Percentiles rank a stretch among this genome's conserved stretches.
These are phyloP conservation scores for Rallus crepitans DNA, from an alignment of 2,797 vertebrate species.

Conservation along the genomic window DNA sequence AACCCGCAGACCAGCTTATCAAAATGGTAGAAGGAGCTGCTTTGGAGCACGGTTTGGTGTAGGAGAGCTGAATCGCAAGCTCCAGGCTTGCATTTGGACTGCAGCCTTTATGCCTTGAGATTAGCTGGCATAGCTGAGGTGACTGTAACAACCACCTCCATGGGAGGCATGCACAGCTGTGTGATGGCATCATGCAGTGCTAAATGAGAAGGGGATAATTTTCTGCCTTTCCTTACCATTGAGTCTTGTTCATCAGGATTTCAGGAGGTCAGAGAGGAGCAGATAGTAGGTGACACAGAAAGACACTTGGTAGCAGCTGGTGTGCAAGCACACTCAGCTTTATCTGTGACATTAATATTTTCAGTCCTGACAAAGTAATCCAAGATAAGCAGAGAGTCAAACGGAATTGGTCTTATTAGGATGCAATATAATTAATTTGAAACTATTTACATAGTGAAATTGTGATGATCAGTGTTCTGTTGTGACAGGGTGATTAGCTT, in stretches of 20 bases:
- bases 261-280: not conserved
- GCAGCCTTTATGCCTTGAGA: not conserved
- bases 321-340: not conserved
- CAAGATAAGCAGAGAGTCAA: conserved; percentile 2
- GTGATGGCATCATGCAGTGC: not conserved
- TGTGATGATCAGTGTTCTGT: conserved; percentile 5
- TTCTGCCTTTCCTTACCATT: not conserved
- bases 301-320: not conserved
- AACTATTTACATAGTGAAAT: conserved; percentile 62
- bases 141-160: not conserved
- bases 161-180: rapidly evolving
- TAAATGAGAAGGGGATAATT: not conserved
- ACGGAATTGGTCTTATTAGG: conserved; percentile 33
- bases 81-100: not conserved
- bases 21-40: not conserved
- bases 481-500: conserved; percentile 38
- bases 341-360: conserved; percentile 15
- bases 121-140: not conserved
- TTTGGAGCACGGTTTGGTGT: not conserved
- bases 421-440: conserved; percentile 58
- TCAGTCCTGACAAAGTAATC: not conserved
- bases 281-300: not conserved
- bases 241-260: not conserved
- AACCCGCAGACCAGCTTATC: not conserved
- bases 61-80: not conserved